Evolutionary conservation across 2,113 vertebrate genomes (phyloP).

Genomic region (Lophius piscatorius): DNA sequence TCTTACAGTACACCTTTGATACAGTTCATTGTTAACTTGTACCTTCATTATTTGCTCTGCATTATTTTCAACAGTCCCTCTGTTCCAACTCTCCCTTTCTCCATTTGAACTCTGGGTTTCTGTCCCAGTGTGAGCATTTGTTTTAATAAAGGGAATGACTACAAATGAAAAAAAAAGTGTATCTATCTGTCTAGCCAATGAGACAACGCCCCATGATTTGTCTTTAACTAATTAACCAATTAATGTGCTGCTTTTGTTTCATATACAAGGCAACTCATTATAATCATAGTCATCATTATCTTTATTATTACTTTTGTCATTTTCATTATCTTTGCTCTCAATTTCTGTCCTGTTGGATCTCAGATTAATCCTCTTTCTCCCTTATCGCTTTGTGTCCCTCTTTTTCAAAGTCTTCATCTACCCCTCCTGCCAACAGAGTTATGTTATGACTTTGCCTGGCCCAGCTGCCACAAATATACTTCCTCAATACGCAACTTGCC

Average conservation of each 20-base stretch:
- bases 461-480: no score
- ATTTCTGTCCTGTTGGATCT: neutral
- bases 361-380: neutral
- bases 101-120: slow-evolving; percentile 63
- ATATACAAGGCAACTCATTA: slow-evolving; percentile 7
- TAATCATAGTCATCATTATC: neutral
- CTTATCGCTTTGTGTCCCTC: no score
- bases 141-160: slow-evolving; percentile 64
- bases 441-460: no score
- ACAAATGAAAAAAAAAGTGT: slow-evolving; percentile 60
- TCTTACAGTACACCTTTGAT: slow-evolving; percentile 10
- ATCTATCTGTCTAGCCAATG: slow-evolving; percentile 66
- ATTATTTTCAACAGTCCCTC: slow-evolving; percentile 28
- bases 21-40: slow-evolving; percentile 8
- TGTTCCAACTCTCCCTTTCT: slow-evolving; percentile 9
- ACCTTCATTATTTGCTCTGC: slow-evolving; percentile 39
- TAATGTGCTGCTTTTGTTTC: slow-evolving; percentile 6
- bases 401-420: slow-evolving; percentile 1
- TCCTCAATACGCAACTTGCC: no score
- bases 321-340: neutral
- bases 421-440: slow-evolving; percentile 9
- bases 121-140: slow-evolving; percentile 69
- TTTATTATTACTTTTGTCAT: no score
- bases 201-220: slow-evolving; percentile 49
- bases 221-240: slow-evolving; percentile 53